phyloP scores from a whole-genome alignment of 2,888 invertebrate species.

The Polyommatus icarus region DNA sequence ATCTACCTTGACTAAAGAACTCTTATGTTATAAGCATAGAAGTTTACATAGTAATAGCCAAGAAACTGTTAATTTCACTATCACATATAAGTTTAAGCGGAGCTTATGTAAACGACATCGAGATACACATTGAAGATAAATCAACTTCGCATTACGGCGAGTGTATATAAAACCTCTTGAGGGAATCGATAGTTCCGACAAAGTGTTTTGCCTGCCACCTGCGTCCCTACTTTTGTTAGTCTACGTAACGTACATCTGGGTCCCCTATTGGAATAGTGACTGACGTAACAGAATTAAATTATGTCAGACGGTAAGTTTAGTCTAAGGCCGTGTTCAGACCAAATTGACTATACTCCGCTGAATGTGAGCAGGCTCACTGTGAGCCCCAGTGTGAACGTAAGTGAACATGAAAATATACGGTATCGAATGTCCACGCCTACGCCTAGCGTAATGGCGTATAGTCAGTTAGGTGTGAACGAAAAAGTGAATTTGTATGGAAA shows the following conservation, averaged over 20 bases:
- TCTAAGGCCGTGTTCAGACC: no score
- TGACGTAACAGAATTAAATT: constrained; percentile 30
- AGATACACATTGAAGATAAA: constrained; percentile 36
- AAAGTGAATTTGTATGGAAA: no score
- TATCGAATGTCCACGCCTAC: no score
- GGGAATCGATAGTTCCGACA: constrained; percentile 40
- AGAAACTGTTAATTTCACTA: background rate
- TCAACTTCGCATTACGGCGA: constrained; percentile 39
- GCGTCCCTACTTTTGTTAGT: constrained; percentile 49
- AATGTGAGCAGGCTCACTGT: no score
- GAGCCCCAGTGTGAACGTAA: no score
- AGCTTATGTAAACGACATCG: background rate
- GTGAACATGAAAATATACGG: no score
- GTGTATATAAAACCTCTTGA: constrained; percentile 39
- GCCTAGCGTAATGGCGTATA: no score
- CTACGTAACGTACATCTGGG: constrained; percentile 43
- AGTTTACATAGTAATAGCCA: background rate
- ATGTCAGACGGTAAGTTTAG: background rate
- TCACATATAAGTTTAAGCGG: background rate
- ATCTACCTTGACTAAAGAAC: no score
- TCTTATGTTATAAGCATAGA: no score
- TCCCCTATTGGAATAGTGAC: constrained; percentile 40
- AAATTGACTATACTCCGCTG: no score
- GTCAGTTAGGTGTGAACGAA: no score
- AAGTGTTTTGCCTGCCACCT: constrained; percentile 50